A percentile compares a stretch with the other conserved stretches of the same genome.
phyloP scores from a whole-genome alignment of 1,140 invertebrate species.

The Drosophila seguyi region DNA sequence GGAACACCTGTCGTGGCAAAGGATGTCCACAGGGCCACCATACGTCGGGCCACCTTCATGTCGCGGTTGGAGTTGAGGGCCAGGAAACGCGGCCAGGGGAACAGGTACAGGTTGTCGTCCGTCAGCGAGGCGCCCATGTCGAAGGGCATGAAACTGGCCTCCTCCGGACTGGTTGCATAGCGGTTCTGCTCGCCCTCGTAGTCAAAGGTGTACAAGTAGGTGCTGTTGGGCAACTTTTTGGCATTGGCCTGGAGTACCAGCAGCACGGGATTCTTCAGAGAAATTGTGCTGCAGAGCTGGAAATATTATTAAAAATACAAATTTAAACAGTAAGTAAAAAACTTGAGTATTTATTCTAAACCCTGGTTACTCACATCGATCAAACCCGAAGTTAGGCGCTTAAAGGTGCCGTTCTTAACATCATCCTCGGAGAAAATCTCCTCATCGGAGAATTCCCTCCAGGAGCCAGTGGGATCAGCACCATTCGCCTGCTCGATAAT shows the following conservation, averaged over 20 bases:
- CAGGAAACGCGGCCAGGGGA: slow-evolving; percentile 78
- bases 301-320: not conserved
- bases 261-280: slow-evolving; percentile 80
- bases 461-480: slow-evolving; percentile 71
- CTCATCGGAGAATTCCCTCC: slow-evolving; percentile 73
- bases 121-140: slow-evolving; percentile 80
- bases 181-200: slow-evolving; percentile 79
- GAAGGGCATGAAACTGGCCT: slow-evolving; percentile 69
- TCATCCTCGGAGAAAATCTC: slow-evolving; percentile 67
- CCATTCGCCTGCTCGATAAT: slow-evolving; percentile 80
- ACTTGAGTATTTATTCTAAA: not conserved
- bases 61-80: slow-evolving; percentile 69
- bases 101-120: slow-evolving; percentile 84
- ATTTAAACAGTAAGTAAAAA: not conserved
- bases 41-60: slow-evolving; percentile 72
- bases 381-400: slow-evolving; percentile 66
- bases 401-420: slow-evolving; percentile 74
- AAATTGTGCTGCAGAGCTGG: slow-evolving; percentile 77
- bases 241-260: slow-evolving; percentile 80
- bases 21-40: slow-evolving; percentile 79
- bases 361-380: slow-evolving; percentile 67
- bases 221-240: slow-evolving; percentile 76
- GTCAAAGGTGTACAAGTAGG: slow-evolving; percentile 78
- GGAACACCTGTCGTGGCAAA: slow-evolving; percentile 75
- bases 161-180: slow-evolving; percentile 56